Conservation (phyloP, 2,113 vertebrate species). For the Actenoides lindsayi region DNA sequence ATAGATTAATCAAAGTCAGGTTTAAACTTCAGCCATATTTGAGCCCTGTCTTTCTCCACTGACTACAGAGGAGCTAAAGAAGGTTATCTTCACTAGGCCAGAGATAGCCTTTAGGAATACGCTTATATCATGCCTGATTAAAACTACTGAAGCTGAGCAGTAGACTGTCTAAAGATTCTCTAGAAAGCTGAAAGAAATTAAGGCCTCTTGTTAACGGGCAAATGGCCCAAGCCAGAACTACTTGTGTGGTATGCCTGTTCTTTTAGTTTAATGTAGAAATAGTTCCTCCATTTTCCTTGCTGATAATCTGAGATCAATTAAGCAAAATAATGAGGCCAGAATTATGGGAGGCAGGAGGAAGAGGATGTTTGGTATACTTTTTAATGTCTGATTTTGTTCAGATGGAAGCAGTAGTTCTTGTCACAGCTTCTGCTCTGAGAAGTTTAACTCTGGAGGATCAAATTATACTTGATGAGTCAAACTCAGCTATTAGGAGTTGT, state of each 20-base stretch:
- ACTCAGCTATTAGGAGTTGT: not conserved
- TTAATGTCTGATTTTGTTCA: not conserved
- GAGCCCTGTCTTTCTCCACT: not conserved
- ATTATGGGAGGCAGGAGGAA: not conserved
- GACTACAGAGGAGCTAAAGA: not conserved
- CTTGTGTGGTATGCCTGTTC: fast-evolving
- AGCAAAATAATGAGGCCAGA: not conserved
- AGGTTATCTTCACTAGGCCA: not conserved
- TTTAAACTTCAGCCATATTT: not conserved
- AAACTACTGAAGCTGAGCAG: not conserved
- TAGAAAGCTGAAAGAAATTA: not conserved
- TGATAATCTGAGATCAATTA: not conserved
- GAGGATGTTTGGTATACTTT: fast-evolving
- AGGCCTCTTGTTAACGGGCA: not conserved
- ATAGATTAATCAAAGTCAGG: not conserved
- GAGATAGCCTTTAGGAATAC: not conserved
- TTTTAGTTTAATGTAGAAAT: not conserved
- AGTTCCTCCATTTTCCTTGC: fast-evolving
- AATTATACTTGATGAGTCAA: not conserved
- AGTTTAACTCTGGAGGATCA: not conserved
- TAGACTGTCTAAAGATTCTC: not conserved
- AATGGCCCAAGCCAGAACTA: not conserved
- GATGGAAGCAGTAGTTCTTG: not conserved
- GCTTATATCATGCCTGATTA: not conserved
- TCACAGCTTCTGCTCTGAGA: not conserved